Percentiles rank a stretch among this genome's conserved stretches.
Evolutionary conservation across 2,113 vertebrate species (phyloP).

Genomic region (Glaucidium brasilianum): DNA sequence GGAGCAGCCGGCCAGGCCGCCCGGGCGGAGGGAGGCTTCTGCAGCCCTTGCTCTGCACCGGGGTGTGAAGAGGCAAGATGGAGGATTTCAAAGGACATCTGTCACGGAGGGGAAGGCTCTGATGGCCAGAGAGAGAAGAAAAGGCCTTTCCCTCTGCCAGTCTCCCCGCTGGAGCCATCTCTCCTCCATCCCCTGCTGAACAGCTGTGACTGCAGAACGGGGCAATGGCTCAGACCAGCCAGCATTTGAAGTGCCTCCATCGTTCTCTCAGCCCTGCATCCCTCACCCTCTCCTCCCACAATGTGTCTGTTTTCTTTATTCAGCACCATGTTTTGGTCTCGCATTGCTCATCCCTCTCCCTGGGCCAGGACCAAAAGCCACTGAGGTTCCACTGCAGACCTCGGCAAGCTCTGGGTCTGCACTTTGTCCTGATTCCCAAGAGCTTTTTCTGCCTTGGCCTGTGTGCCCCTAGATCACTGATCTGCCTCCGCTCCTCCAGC

Average conservation of each 20-base stretch:
- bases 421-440: neutral
- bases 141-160: neutral
- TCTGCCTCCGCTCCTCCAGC: neutral
- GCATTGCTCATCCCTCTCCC: neutral
- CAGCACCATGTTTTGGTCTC: neutral
- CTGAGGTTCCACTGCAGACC: neutral
- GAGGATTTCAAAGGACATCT: constrained; percentile 1
- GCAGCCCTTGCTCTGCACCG: neutral
- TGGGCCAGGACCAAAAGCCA: neutral
- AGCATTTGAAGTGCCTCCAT: neutral
- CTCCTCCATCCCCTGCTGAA: neutral
- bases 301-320: neutral
- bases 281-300: neutral
- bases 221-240: neutral
- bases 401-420: neutral
- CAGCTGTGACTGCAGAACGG: neutral
- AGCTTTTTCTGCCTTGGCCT: neutral
- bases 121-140: neutral
- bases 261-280: neutral
- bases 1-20: neutral
- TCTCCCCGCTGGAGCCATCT: neutral
- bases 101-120: neutral
- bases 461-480: neutral
- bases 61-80: neutral
- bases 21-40: neutral